These are phyloP conservation scores for Candidula unifasciata DNA, from an alignment of 2,888 invertebrate genomes.

Conservation along the genomic window DNA sequence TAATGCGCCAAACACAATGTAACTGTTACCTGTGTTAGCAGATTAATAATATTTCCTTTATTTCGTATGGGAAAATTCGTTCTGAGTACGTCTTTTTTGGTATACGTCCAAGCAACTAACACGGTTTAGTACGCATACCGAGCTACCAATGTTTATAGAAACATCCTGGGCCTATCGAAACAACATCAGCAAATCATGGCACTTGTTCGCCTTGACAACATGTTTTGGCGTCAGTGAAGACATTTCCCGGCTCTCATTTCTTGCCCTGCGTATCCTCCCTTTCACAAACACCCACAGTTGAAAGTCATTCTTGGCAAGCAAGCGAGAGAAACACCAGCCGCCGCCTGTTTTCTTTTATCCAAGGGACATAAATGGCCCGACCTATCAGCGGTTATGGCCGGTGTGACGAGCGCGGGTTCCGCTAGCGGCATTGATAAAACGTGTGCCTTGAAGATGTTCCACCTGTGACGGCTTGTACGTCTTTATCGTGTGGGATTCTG, in stretches of 20 bases:
- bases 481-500: neutral
- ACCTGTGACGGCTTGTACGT: neutral
- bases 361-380: constrained; percentile 3
- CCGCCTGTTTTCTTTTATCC: constrained; percentile 31
- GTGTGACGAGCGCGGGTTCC: neutral
- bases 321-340: neutral
- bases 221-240: too few species aligned
- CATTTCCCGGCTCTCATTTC: neutral
- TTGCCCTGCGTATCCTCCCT: neutral
- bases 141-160: too few species aligned
- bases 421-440: neutral
- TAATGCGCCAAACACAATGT: too few species aligned
- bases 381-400: neutral
- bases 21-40: too few species aligned
- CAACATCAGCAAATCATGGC: too few species aligned
- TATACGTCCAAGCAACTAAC: too few species aligned
- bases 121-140: too few species aligned
- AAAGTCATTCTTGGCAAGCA: neutral
- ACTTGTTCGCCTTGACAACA: too few species aligned
- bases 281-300: neutral
- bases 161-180: too few species aligned
- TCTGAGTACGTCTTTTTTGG: too few species aligned
- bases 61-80: too few species aligned
- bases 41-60: too few species aligned
- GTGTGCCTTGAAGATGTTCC: neutral